phyloP scores from a whole-genome alignment of 1,140 invertebrate genomes.

The Halyomorpha halys region DNA sequence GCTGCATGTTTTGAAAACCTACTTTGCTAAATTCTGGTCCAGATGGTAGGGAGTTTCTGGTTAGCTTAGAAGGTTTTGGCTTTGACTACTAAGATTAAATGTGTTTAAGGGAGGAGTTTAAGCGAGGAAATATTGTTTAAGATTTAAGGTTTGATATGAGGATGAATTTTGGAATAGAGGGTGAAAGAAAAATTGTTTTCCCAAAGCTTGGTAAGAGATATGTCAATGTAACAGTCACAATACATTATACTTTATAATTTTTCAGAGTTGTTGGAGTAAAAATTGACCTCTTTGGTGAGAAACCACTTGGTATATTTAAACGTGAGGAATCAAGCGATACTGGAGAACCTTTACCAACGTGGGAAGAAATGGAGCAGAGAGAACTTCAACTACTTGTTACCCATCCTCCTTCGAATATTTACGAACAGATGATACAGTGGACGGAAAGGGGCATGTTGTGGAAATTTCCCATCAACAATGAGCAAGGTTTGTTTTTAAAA shows the following conservation, averaged over 20 bases:
- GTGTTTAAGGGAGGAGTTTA: too few relatives aligned
- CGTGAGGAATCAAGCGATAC: slow-evolving; percentile 34
- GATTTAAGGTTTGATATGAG: too few relatives aligned
- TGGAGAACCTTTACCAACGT: slow-evolving; percentile 46
- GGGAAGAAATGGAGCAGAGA: slow-evolving; percentile 51
- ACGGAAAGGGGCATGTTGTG: slow-evolving; percentile 91
- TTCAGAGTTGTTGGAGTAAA: background rate
- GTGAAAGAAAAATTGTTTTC: too few relatives aligned
- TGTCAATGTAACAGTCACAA: too few relatives aligned
- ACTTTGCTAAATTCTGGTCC: too few relatives aligned
- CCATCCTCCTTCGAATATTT: slow-evolving; percentile 73
- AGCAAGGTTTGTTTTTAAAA: slow-evolving; percentile 64
- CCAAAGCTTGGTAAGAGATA: too few relatives aligned
- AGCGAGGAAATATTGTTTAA: too few relatives aligned
- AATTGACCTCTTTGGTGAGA: slow-evolving; percentile 22
- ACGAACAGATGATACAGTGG: slow-evolving; percentile 88
- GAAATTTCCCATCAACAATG: slow-evolving; percentile 96
- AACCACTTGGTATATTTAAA: slow-evolving; percentile 28
- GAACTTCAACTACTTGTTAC: slow-evolving; percentile 52
- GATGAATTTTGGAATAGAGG: too few relatives aligned
- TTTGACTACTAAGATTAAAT: too few relatives aligned
- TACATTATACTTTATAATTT: background rate
- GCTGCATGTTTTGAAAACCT: too few relatives aligned
- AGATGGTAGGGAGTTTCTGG: too few relatives aligned
- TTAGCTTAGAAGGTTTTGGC: too few relatives aligned